These are phyloP conservation scores for Drosophila paucipuncta DNA, from an alignment of 2,888 invertebrate species.

Conservation along the genomic window DNA sequence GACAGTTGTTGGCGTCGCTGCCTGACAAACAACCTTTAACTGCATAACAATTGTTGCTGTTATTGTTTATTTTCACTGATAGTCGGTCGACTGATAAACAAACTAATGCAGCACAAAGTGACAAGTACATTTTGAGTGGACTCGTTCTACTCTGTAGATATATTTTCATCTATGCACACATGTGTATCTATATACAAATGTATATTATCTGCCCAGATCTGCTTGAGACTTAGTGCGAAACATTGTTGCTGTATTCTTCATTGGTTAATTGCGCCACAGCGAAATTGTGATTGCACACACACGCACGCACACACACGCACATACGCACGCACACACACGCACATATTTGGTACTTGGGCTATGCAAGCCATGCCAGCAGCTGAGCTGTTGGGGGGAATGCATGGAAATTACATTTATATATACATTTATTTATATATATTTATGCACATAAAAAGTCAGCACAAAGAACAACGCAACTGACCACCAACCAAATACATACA, in stretches of 20 bases:
- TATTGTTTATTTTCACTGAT: conserved; percentile 35
- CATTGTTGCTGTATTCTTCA: conserved; percentile 54
- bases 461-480: conserved; percentile 32
- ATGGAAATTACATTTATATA: conserved; percentile 44
- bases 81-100: conserved; percentile 46
- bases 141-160: conserved; percentile 24
- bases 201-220: conserved; percentile 16
- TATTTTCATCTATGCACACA: conserved; percentile 10
- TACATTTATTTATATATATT: conserved; percentile 4
- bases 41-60: conserved; percentile 31
- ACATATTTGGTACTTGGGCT: not conserved
- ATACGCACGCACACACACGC: conserved; percentile 3
- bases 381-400: conserved; percentile 17
- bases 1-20: conserved; percentile 21
- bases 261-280: conserved; percentile 66
- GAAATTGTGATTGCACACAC: conserved; percentile 38
- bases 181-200: not conserved
- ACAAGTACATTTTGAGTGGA: conserved; percentile 42
- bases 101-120: conserved; percentile 33
- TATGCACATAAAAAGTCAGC: conserved; percentile 7
- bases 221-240: conserved; percentile 54
- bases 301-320: not conserved
- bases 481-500: conserved; percentile 14
- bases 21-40: conserved; percentile 32
- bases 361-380: conserved; percentile 5